A percentile compares a stretch with the other conserved stretches of the same genome.
phyloP scores from a whole-genome alignment of 1,140 invertebrate species.

The Drosophila ercepeae region DNA sequence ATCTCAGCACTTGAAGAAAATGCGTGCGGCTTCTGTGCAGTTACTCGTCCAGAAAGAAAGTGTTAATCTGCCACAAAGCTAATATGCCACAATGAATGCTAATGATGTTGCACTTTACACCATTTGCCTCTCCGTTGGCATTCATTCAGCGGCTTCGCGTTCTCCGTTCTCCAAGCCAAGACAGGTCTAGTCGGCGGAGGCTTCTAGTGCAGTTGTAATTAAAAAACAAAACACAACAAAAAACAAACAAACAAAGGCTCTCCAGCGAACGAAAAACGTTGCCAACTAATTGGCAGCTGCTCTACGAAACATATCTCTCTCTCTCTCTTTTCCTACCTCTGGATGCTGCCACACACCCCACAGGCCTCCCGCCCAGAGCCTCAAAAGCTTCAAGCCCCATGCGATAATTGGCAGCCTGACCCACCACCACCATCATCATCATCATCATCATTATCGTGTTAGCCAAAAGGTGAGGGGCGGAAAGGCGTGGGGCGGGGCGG shows the following conservation, averaged over 20 bases:
- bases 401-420: constrained; percentile 67
- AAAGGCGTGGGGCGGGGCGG: not conserved
- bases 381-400: constrained; percentile 14
- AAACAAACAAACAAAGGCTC: constrained; percentile 36
- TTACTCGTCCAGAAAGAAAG: constrained; percentile 2
- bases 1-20: not conserved
- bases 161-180: constrained; percentile 21
- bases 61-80: constrained; percentile 24
- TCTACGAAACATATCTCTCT: constrained; percentile 5
- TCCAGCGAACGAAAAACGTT: constrained; percentile 17
- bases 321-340: constrained; percentile 1
- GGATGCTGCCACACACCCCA: constrained; percentile 17
- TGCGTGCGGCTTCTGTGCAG: not conserved
- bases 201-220: constrained; percentile 37
- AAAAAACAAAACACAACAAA: constrained; percentile 21
- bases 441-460: constrained; percentile 27
- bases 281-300: constrained; percentile 73
- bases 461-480: constrained; percentile 8
- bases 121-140: constrained; percentile 55
- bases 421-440: constrained; percentile 29
- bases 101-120: constrained; percentile 51
- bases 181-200: constrained; percentile 10
- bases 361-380: not conserved
- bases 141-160: constrained; percentile 40
- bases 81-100: constrained; percentile 71